Evolutionary conservation across 2,888 invertebrate genomes (phyloP).

Genomic region (Scotopteryx bipunctaria): DNA sequence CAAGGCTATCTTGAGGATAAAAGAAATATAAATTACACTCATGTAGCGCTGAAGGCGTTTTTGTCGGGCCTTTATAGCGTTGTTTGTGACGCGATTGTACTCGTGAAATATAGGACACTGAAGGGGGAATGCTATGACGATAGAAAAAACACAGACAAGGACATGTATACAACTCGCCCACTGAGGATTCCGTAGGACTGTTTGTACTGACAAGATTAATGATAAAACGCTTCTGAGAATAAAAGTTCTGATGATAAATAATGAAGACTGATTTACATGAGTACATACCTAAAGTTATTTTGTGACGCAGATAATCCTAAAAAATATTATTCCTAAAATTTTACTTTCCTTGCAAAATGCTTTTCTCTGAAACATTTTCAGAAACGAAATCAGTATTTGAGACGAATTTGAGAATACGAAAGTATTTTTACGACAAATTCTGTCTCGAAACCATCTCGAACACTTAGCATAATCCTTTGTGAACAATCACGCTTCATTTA

Average conservation of each 20-base stretch:
- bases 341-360: background rate
- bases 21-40: conserved; percentile 29
- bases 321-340: background rate
- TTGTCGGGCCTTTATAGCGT: conserved; percentile 48
- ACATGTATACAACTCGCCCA: background rate
- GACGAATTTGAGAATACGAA: background rate
- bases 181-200: background rate
- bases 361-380: background rate
- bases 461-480: conserved; percentile 54
- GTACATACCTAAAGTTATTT: too few relatives aligned
- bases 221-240: too few relatives aligned
- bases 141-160: conserved; percentile 23
- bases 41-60: conserved; percentile 30
- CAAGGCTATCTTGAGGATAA: conserved; percentile 26
- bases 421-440: conserved; percentile 12
- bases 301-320: too few relatives aligned
- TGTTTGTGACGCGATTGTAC: conserved; percentile 59
- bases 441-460: conserved; percentile 44
- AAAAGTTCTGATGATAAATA: too few relatives aligned
- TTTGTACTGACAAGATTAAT: background rate
- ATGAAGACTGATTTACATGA: too few relatives aligned
- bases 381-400: background rate
- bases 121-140: conserved; percentile 35
- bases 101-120: conserved; percentile 51
- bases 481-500: conserved; percentile 60